These are phyloP conservation scores for Xerus rutilus DNA, from an alignment of 2,797 vertebrate species.

Conservation along the genomic window DNA sequence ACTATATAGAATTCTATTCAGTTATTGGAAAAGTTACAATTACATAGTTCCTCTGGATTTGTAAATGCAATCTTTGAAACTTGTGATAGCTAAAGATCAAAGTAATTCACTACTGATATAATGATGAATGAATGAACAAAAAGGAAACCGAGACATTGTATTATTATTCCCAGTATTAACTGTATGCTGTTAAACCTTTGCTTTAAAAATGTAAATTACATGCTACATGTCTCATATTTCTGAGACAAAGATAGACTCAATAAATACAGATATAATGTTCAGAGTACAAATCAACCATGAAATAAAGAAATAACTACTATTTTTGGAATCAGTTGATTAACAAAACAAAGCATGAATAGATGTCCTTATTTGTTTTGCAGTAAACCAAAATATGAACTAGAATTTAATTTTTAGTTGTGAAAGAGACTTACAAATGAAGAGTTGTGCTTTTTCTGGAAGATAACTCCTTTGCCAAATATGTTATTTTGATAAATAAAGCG, in stretches of 20 bases:
- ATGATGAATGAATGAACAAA: not conserved
- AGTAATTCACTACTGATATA: not conserved
- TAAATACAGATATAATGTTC: not conserved
- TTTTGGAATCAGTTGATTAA: not conserved
- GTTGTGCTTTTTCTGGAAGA: not conserved
- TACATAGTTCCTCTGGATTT: not conserved
- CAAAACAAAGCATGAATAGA: not conserved
- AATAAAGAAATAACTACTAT: not conserved
- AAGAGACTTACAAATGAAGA: constrained; percentile 15
- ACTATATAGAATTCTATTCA: not conserved
- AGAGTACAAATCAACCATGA: not conserved
- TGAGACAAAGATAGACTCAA: not conserved
- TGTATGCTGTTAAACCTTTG: not conserved
- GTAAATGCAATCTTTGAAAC: not conserved
- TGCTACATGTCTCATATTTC: not conserved
- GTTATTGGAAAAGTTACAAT: not conserved
- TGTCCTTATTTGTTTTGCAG: constrained; percentile 23
- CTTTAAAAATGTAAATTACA: not conserved
- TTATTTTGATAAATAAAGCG: not conserved
- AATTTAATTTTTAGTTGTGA: constrained; percentile 3
- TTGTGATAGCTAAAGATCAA: not conserved
- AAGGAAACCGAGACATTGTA: not conserved
- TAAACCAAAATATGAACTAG: not conserved
- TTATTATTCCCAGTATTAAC: not conserved
- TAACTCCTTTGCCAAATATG: not conserved